These are phyloP conservation scores for Phrynocephalus vlangalii DNA, from an alignment of 2,797 vertebrate species.

Conservation along the genomic window DNA sequence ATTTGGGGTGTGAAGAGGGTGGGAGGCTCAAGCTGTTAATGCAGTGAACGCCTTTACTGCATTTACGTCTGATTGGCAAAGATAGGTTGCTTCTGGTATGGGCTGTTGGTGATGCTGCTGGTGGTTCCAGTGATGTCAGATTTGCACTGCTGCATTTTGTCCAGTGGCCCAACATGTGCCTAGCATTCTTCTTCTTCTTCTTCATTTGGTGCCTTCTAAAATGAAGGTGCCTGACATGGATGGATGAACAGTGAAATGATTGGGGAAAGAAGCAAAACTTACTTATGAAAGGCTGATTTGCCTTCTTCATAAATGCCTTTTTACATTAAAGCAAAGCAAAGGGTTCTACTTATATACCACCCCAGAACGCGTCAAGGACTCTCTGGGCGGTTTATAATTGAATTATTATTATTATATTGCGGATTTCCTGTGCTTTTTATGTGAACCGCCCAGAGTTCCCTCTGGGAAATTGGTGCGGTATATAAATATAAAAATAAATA, in stretches of 20 bases:
- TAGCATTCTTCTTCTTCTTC: too few relatives aligned
- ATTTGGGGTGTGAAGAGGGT: not conserved
- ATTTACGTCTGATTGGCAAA: not conserved
- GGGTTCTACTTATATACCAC: too few relatives aligned
- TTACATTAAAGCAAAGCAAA: too few relatives aligned
- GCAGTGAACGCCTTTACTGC: constrained; percentile 19
- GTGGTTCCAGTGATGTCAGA: not conserved
- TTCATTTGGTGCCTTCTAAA: not conserved
- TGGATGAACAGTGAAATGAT: not conserved
- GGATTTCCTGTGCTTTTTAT: too few relatives aligned
- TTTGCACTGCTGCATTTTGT: not conserved
- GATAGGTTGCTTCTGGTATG: not conserved
- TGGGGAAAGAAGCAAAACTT: not conserved
- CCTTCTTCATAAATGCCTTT: not conserved
- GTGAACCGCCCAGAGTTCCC: too few relatives aligned
- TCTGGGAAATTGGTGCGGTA: too few relatives aligned
- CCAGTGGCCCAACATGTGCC: not conserved
- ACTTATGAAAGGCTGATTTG: not conserved
- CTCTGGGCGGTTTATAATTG: too few relatives aligned
- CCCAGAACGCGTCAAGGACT: too few relatives aligned
- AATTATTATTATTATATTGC: too few relatives aligned
- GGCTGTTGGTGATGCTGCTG: not conserved
- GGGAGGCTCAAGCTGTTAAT: constrained; percentile 26
- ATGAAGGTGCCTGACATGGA: not conserved
- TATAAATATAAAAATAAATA: too few relatives aligned